Percentiles rank a stretch among this genome's conserved stretches.
phyloP scores from a whole-genome alignment of 2,797 vertebrate genomes.

The Periparus ater region DNA sequence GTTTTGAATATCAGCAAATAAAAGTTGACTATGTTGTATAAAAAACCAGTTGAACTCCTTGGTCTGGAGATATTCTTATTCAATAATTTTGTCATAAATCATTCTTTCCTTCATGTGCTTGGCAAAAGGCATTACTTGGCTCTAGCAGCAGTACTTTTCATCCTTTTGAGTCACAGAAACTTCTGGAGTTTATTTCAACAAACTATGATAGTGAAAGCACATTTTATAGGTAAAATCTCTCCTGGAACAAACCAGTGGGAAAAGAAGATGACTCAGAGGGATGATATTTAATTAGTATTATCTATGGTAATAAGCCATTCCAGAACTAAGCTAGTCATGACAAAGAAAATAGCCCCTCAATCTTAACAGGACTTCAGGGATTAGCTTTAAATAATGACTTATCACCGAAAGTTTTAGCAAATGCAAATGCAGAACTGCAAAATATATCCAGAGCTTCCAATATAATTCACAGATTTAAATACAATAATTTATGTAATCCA shows the following conservation, averaged over 20 bases:
- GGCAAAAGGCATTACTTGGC: neutral
- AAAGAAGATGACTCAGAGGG: neutral
- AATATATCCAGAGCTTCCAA: neutral
- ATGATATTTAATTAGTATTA: neutral
- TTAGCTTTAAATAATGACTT: neutral
- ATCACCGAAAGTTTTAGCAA: neutral
- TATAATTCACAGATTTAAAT: neutral
- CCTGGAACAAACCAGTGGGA: neutral
- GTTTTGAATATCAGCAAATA: slow-evolving; percentile 17
- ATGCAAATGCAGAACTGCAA: neutral
- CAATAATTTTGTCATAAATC: neutral
- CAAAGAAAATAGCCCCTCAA: neutral
- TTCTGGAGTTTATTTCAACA: neutral
- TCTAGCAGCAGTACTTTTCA: neutral
- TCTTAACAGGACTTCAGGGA: neutral
- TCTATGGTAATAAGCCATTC: neutral
- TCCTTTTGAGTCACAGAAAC: neutral
- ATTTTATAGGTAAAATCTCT: neutral
- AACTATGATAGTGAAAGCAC: neutral
- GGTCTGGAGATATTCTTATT: neutral
- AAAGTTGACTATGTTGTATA: neutral
- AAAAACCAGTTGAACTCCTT: neutral
- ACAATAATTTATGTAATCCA: neutral
- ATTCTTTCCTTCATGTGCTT: neutral
- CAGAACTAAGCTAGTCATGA: neutral